Percentiles rank a stretch among this genome's conserved stretches.
phyloP scores from a whole-genome alignment of 30 jellyfish, hydroid and myxozoan species.

The Hydra vulgaris region DNA sequence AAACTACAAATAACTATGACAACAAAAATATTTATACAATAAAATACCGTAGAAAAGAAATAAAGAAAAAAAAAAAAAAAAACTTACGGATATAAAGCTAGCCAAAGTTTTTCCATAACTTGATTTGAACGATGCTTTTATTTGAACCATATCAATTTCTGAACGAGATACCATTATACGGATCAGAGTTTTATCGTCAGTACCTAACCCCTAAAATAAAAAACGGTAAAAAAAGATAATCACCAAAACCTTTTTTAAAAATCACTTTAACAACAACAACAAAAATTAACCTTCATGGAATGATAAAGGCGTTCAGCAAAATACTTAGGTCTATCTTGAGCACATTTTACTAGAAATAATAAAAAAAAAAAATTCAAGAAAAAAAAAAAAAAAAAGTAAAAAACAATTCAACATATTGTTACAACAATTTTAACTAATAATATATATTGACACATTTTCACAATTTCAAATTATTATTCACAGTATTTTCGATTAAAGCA shows the following conservation, averaged over 20 bases:
- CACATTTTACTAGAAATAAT: slow-evolving; percentile 25
- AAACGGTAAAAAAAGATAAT: neutral
- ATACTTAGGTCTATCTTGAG: slow-evolving; percentile 28
- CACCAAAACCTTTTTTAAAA: neutral
- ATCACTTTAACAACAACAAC: neutral
- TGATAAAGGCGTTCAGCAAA: slow-evolving; percentile 37
- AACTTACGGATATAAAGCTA: slow-evolving; percentile 52
- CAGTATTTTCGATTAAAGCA: too few species aligned
- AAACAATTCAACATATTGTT: too few species aligned
- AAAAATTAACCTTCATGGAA: slow-evolving; percentile 39
- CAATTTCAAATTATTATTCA: too few species aligned
- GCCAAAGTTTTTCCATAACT: slow-evolving; percentile 70
- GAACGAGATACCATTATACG: slow-evolving; percentile 29
- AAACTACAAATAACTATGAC: too few species aligned
- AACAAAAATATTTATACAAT: neutral
- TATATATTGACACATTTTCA: too few species aligned
- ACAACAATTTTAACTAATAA: too few species aligned
- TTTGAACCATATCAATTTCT: slow-evolving; percentile 58
- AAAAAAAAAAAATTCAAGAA: neutral
- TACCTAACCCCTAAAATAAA: slow-evolving; percentile 29
- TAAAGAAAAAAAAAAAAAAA: too few species aligned
- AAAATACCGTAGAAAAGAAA: neutral
- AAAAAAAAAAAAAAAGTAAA: neutral
- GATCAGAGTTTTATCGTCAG: slow-evolving; percentile 24
- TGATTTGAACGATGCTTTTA: slow-evolving; percentile 34